phyloP scores from a whole-genome alignment of 2,888 invertebrate genomes.

The Lydus trimaculatus region DNA sequence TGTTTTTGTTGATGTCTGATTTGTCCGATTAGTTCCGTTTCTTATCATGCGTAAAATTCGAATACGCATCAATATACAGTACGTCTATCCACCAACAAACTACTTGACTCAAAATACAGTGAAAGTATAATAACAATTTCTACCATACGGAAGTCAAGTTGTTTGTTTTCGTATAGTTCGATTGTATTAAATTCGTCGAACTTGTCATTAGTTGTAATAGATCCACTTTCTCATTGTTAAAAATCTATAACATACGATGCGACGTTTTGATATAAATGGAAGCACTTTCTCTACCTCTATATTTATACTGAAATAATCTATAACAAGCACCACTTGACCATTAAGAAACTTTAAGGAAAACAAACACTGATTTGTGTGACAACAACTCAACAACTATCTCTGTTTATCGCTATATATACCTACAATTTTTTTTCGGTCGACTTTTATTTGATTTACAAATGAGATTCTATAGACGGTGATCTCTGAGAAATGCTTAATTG shows the following conservation, averaged over 20 bases:
- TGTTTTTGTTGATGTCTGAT: not conserved
- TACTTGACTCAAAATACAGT: not conserved
- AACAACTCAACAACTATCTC: conserved; percentile 35
- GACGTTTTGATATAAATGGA: conserved; percentile 54
- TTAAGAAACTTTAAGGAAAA: conserved; percentile 40
- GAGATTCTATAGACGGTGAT: conserved; percentile 38
- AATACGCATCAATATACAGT: not conserved
- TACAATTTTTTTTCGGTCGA: conserved; percentile 13
- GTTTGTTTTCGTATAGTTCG: not conserved
- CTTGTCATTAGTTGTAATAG: conserved; percentile 31
- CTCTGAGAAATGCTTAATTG: conserved; percentile 53
- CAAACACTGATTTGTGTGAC: conserved; percentile 48
- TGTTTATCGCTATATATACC: not conserved
- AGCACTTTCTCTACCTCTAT: conserved; percentile 54
- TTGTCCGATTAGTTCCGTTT: conserved; percentile 1
- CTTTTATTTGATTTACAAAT: conserved; percentile 32
- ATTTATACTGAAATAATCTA: conserved; percentile 31
- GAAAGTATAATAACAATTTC: not conserved
- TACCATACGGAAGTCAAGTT: not conserved
- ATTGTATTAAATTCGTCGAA: not conserved
- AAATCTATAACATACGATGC: conserved; percentile 53
- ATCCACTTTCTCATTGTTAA: conserved; percentile 52
- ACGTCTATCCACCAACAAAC: not conserved
- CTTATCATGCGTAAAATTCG: not conserved
- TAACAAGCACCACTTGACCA: conserved; percentile 49